phyloP scores from a whole-genome alignment of 2,113 vertebrate species.

The Rhabdomys dilectus region DNA sequence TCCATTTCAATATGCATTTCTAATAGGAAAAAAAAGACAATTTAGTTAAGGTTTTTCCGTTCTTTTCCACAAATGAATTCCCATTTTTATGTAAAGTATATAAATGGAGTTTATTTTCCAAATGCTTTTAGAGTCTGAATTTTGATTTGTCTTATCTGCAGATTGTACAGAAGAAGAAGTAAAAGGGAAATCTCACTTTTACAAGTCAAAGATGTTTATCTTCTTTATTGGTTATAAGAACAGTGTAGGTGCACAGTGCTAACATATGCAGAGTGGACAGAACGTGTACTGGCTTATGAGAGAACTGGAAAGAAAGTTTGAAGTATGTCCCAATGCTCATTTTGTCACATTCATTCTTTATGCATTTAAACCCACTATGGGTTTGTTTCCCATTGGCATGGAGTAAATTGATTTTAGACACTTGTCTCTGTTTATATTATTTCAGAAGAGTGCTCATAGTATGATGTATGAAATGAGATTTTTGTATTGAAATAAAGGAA shows the following conservation, averaged over 20 bases:
- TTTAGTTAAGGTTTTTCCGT: not conserved
- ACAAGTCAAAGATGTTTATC: not conserved
- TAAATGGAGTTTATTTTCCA: conserved; percentile 4
- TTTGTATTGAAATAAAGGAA: not conserved
- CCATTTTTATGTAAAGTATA: conserved; percentile 53
- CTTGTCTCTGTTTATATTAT: not conserved
- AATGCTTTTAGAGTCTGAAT: conserved; percentile 20
- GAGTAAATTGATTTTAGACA: not conserved
- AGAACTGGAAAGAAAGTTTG: conserved; percentile 20
- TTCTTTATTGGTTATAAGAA: conserved; percentile 8
- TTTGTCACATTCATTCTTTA: conserved; percentile 17
- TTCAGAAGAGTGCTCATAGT: not conserved
- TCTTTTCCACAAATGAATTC: not conserved
- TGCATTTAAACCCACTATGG: not conserved
- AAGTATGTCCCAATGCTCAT: not conserved
- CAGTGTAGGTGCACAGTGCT: not conserved
- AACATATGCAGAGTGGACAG: not conserved
- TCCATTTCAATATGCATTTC: conserved; percentile 41
- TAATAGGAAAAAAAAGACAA: not conserved
- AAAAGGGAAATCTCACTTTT: not conserved
- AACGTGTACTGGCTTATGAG: not conserved
- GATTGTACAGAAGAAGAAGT: not conserved
- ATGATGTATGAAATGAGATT: not conserved
- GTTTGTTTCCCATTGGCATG: not conserved
- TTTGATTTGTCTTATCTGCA: not conserved